These are phyloP conservation scores for Kryptolebias ocellatus DNA, from an alignment of 2,797 vertebrate species.

Conservation along the genomic window DNA sequence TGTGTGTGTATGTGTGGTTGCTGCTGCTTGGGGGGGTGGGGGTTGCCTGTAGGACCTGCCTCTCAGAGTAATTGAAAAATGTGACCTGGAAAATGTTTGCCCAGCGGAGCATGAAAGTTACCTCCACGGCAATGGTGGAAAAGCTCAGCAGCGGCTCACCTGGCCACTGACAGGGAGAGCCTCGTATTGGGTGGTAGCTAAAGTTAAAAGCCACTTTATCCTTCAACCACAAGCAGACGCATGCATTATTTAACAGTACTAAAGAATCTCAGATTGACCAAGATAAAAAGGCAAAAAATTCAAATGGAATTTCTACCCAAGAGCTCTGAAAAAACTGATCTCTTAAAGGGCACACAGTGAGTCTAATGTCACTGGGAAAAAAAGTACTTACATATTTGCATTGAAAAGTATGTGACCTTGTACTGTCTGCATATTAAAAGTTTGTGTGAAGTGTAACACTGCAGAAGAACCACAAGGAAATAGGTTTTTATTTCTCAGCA, in stretches of 20 bases:
- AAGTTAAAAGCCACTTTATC: conserved; percentile 87
- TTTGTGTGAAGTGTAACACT: conserved; percentile 14
- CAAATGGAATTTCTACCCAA: conserved; percentile 54
- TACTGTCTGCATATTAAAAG: conserved; percentile 9
- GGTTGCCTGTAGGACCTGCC: conserved; percentile 77
- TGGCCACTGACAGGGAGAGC: conserved; percentile 78
- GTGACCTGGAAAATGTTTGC: conserved; percentile 89
- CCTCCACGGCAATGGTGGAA: conserved; percentile 76
- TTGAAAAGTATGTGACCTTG: conserved; percentile 28
- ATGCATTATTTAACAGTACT: conserved; percentile 90
- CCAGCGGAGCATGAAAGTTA: conserved; percentile 88
- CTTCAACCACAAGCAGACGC: conserved; percentile 79
- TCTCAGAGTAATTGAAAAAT: conserved; percentile 89
- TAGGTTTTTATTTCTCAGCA: conserved; percentile 25
- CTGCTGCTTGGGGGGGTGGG: conserved; percentile 45
- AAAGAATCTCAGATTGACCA: conserved; percentile 86
- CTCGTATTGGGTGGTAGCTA: conserved; percentile 80
- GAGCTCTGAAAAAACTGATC: conserved; percentile 81
- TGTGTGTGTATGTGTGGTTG: conserved; percentile 56
- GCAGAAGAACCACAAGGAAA: conserved; percentile 18
- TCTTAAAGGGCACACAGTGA: conserved; percentile 57
- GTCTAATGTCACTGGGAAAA: conserved; percentile 8
- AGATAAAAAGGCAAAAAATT: conserved; percentile 60
- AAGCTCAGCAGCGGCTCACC: conserved; percentile 76
- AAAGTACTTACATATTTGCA: conserved; percentile 13